Percentiles rank a stretch among this genome's conserved stretches.
Evolutionary conservation across 2,797 vertebrate genomes (phyloP).

Genomic region (Valencia hispanica): DNA sequence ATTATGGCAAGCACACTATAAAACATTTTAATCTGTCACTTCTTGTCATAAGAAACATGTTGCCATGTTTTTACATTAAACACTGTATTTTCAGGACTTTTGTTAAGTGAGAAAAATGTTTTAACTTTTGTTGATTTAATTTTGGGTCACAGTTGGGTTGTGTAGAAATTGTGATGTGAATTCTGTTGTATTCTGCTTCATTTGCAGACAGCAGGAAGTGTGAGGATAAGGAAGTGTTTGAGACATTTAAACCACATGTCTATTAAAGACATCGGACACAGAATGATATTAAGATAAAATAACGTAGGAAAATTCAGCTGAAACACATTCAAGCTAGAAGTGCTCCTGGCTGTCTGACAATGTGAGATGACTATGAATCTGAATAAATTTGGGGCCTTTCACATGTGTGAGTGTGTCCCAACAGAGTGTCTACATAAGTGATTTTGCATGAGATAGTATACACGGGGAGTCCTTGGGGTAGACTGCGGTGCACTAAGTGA

Average conservation of each 20-base stretch:
- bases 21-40: not conserved
- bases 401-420: conserved; percentile 34
- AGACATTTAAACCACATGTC: conserved; percentile 49
- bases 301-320: conserved; percentile 47
- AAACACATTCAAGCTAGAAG: conserved; percentile 50
- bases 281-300: conserved; percentile 60
- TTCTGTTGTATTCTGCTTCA: conserved; percentile 16
- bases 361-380: conserved; percentile 54
- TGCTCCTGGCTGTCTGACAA: conserved; percentile 55
- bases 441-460: conserved; percentile 74
- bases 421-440: conserved; percentile 65
- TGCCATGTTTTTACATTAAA: not conserved
- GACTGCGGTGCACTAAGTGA: conserved; percentile 65
- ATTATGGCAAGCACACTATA: not conserved
- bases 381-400: conserved; percentile 47
- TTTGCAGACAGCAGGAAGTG: conserved; percentile 39
- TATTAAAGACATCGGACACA: conserved; percentile 50
- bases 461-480: conserved; percentile 68
- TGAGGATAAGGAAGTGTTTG: conserved; percentile 1
- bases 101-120: not conserved
- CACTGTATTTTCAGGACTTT: not conserved
- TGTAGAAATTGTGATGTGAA: not conserved
- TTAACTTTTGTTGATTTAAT: not conserved
- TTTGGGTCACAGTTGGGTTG: not conserved
- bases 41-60: not conserved